These are phyloP conservation scores for Salvelinus alpinus DNA, from an alignment of 2,113 vertebrate species.

Conservation along the genomic window DNA sequence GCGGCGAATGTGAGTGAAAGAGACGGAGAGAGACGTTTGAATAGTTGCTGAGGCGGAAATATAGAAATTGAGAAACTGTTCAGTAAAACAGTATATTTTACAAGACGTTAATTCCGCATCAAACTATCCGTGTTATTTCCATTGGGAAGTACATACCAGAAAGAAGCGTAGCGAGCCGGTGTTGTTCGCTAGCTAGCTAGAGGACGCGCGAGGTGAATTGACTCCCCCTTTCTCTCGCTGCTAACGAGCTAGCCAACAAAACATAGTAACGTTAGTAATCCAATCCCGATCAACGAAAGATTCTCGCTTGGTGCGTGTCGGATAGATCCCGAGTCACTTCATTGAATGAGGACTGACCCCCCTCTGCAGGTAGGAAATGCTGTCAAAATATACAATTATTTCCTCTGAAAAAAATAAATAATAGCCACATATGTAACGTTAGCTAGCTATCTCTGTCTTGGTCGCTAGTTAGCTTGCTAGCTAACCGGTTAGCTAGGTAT, in stretches of 20 bases:
- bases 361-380: slow-evolving; percentile 57
- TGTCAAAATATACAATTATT: slow-evolving; percentile 27
- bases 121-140: not conserved
- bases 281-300: slow-evolving; percentile 50
- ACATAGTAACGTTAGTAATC: slow-evolving; percentile 28
- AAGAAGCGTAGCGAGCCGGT: slow-evolving; percentile 52
- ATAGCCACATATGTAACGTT: not conserved
- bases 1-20: slow-evolving; percentile 55
- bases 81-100: not conserved
- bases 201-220: slow-evolving; percentile 47
- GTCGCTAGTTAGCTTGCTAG: slow-evolving; percentile 44
- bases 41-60: slow-evolving; percentile 67
- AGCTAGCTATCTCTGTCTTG: slow-evolving; percentile 8
- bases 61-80: slow-evolving; percentile 19
- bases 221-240: slow-evolving; percentile 50
- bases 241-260: slow-evolving; percentile 62
- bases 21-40: slow-evolving; percentile 60
- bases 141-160: not conserved
- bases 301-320: not conserved
- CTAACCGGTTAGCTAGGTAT: not conserved
- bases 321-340: slow-evolving; percentile 22
- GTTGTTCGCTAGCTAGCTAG: slow-evolving; percentile 10
- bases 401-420: not conserved
- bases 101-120: not conserved
- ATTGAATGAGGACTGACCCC: slow-evolving; percentile 63